Conservation (phyloP, 35 echinoderm and acorn worm genomes). For the Heliocidaris tuberculata region DNA sequence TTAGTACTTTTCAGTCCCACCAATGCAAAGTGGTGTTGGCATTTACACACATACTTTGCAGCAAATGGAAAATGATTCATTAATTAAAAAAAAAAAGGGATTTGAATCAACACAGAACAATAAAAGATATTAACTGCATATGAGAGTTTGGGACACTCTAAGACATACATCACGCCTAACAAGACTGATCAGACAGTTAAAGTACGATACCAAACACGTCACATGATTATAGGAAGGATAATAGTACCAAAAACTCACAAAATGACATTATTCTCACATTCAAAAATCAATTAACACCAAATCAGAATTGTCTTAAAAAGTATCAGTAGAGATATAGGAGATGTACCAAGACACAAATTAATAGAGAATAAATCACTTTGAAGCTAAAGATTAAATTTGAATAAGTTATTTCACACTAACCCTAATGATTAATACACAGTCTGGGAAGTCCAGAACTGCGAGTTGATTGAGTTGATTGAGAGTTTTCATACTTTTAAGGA, state of each 20-base stretch:
- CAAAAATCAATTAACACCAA: neutral
- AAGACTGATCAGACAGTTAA: neutral
- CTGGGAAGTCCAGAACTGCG: neutral
- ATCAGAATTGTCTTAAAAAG: neutral
- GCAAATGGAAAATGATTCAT: neutral
- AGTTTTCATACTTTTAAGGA: neutral
- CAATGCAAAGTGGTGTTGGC: slow-evolving; percentile 1
- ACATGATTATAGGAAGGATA: neutral
- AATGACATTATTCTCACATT: neutral
- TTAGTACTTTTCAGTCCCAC: neutral
- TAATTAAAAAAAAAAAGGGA: neutral
- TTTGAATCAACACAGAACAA: neutral
- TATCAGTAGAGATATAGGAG: neutral
- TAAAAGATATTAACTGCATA: neutral
- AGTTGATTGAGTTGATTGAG: neutral
- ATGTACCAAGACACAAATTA: neutral
- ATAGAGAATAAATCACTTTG: neutral
- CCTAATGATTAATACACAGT: neutral
- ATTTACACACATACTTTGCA: slow-evolving; percentile 16
- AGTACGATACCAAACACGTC: slow-evolving; percentile 45
- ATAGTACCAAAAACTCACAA: neutral
- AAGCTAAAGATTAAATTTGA: neutral
- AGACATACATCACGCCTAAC: neutral
- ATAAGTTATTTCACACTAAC: neutral
- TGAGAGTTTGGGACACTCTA: slow-evolving; percentile 44